A percentile compares a stretch with the other conserved stretches of the same genome.
Evolutionary conservation across 35 echinoderm and acorn worm species (phyloP).

Genomic region (Hemicentrotus pulcherrimus): DNA sequence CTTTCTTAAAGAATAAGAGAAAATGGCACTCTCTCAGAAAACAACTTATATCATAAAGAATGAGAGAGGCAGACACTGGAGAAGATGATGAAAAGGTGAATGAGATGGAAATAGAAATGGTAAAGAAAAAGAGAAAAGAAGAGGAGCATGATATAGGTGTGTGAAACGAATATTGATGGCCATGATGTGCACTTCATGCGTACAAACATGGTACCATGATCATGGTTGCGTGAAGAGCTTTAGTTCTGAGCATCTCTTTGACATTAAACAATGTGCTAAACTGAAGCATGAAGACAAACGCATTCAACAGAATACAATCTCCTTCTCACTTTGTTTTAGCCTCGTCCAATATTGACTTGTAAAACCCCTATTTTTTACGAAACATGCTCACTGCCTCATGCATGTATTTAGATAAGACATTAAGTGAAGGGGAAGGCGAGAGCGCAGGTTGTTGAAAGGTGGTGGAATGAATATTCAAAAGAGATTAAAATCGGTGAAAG

Average conservation of each 20-base stretch:
- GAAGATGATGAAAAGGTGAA: neutral
- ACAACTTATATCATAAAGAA: neutral
- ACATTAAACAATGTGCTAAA: constrained; percentile 5
- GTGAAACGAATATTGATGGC: neutral
- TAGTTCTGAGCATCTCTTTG: neutral
- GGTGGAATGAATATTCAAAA: neutral
- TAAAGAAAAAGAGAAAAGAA: neutral
- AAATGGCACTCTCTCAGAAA: neutral
- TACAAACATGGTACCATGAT: neutral
- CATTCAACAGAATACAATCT: neutral
- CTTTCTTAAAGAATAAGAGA: neutral
- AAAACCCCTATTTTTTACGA: neutral
- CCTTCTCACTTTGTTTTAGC: neutral
- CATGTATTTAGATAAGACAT: neutral
- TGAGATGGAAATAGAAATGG: neutral
- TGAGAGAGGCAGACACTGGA: neutral
- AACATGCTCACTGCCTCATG: neutral
- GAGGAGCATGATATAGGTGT: neutral
- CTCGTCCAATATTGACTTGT: neutral
- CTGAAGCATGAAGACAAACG: neutral
- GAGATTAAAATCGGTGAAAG: neutral
- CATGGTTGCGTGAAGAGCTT: neutral
- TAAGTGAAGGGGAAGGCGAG: neutral
- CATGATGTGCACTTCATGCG: neutral
- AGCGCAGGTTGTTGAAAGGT: neutral